These are phyloP conservation scores for Sebastes steindachneri DNA, from an alignment of 2,797 vertebrate species.

Conservation along the genomic window DNA sequence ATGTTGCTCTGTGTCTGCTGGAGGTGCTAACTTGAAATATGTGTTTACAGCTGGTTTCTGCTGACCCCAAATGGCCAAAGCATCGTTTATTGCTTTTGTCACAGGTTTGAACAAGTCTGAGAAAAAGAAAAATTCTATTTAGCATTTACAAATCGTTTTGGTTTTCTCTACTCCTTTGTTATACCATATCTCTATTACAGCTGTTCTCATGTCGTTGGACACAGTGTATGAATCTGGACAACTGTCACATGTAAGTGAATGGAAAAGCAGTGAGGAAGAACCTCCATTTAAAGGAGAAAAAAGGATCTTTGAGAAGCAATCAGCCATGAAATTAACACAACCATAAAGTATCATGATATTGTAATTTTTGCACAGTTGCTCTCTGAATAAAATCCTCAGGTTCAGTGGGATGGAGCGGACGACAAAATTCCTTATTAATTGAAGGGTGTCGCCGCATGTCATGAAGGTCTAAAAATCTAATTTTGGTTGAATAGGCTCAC, in stretches of 20 bases:
- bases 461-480: slow-evolving; percentile 36
- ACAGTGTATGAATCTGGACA: background rate
- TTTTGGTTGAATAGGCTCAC: slow-evolving; percentile 42
- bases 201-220: background rate
- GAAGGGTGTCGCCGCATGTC: slow-evolving; percentile 31
- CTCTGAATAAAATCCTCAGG: slow-evolving; percentile 7
- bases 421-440: slow-evolving; percentile 48
- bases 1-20: too few relatives aligned
- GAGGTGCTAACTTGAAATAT: background rate
- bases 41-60: background rate
- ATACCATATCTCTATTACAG: background rate
- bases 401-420: slow-evolving; percentile 5
- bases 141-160: background rate
- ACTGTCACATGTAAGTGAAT: slow-evolving; percentile 22
- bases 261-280: slow-evolving; percentile 29
- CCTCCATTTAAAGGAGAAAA: slow-evolving; percentile 42
- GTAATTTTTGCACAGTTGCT: slow-evolving; percentile 37
- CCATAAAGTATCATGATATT: slow-evolving; percentile 44
- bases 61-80: background rate
- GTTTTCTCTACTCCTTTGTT: background rate
- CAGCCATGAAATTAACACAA: slow-evolving; percentile 76
- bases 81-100: background rate
- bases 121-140: background rate
- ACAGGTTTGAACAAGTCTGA: background rate
- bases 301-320: slow-evolving; percentile 44